Evolutionary conservation across 2,888 invertebrate species (phyloP).

Genomic region (Monoplex corrugatus): DNA sequence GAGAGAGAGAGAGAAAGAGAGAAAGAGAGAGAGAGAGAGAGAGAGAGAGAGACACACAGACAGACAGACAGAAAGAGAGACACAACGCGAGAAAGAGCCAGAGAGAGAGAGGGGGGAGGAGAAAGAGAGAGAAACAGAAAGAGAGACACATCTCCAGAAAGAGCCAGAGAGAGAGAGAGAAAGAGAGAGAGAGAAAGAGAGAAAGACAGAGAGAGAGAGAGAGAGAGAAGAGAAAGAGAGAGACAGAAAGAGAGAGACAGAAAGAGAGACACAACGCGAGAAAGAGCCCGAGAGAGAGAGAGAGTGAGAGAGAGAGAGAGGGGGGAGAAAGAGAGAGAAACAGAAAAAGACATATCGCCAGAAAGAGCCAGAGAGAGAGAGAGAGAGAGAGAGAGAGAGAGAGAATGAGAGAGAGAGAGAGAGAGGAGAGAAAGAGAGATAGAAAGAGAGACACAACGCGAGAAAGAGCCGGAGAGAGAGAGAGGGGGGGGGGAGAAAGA

Average conservation of each 20-base stretch:
- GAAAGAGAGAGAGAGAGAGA: slow-evolving; percentile 23
- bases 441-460: background rate
- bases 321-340: background rate
- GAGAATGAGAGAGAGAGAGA: background rate
- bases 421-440: background rate
- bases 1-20: background rate
- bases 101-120: background rate
- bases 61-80: too few relatives aligned
- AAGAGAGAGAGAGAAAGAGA: background rate
- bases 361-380: background rate
- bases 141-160: background rate
- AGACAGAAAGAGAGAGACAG: background rate
- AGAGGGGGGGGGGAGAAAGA: background rate
- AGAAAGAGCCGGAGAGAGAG: background rate
- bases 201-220: background rate
- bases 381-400: slow-evolving; percentile 15
- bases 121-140: background rate
- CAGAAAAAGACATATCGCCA: background rate
- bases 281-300: slow-evolving; percentile 10
- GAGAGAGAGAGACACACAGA: background rate
- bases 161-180: background rate
- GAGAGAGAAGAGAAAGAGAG: slow-evolving; percentile 29
- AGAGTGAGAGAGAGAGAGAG: background rate
- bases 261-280: background rate
- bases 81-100: background rate